Conservation (phyloP, 2,797 vertebrate genomes). For the Ambastaia sidthimunki region DNA sequence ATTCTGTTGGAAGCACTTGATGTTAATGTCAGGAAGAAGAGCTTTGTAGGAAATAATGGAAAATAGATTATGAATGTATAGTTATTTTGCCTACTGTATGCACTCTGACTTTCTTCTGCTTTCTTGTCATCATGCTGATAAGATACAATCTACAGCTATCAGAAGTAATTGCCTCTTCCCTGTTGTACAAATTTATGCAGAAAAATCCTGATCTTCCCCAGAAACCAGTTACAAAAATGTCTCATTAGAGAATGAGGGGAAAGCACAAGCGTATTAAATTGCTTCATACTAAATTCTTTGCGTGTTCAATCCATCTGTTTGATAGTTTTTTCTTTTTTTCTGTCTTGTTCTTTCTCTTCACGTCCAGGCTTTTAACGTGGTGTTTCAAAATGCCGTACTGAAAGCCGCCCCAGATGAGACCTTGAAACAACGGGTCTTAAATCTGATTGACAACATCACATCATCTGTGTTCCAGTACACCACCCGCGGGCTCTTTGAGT, state of each 20-base stretch:
- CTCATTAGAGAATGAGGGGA: slow-evolving; percentile 40
- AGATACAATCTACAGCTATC: slow-evolving; percentile 50
- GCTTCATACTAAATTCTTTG: slow-evolving; percentile 19
- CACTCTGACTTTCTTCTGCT: slow-evolving; percentile 23
- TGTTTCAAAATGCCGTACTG: slow-evolving; percentile 91
- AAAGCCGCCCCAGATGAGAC: slow-evolving; percentile 80
- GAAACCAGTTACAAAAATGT: slow-evolving; percentile 39
- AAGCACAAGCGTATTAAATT: slow-evolving; percentile 2
- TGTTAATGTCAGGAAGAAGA: slow-evolving; percentile 25
- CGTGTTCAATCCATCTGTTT: slow-evolving; percentile 25
- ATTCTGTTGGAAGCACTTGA: background rate
- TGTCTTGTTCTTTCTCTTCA: background rate
- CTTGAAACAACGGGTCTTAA: slow-evolving; percentile 81
- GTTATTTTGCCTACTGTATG: slow-evolving; percentile 32
- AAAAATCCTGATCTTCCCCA: slow-evolving; percentile 26
- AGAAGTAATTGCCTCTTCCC: slow-evolving; percentile 54
- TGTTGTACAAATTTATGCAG: slow-evolving; percentile 47
- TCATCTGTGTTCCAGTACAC: slow-evolving; percentile 92
- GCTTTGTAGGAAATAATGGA: slow-evolving; percentile 41
- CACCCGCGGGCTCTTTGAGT: slow-evolving; percentile 91
- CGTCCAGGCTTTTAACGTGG: slow-evolving; percentile 86
- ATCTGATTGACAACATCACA: slow-evolving; percentile 92
- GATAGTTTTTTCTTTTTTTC: background rate
- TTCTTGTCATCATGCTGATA: slow-evolving; percentile 35
- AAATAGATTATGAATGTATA: slow-evolving; percentile 49